phyloP scores from a whole-genome alignment of 1,140 invertebrate species.

The Venustaconcha ellipsiformis region DNA sequence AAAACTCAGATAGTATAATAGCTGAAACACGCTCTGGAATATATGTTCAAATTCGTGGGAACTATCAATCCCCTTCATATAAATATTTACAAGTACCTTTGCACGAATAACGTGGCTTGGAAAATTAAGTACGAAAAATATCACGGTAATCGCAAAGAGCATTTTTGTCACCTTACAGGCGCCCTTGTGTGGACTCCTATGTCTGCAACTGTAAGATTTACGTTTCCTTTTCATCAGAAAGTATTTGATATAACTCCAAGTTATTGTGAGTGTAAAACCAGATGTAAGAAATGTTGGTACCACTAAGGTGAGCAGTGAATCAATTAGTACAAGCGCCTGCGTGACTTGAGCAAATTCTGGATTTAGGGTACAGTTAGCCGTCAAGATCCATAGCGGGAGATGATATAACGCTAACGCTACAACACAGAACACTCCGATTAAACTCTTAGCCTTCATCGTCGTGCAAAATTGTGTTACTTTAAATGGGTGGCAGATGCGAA shows the following conservation, averaged over 20 bases:
- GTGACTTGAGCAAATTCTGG: conserved; percentile 56
- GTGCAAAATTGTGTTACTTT: conserved; percentile 52
- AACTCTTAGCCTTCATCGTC: conserved; percentile 41
- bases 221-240: too few species aligned
- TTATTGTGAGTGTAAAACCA: conserved; percentile 21
- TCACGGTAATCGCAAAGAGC: conserved; percentile 83
- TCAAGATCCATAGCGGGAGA: conserved; percentile 54
- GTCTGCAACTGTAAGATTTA: not conserved
- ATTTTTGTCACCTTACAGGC: conserved; percentile 81
- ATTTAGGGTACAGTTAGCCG: conserved; percentile 15
- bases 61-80: conserved; percentile 9
- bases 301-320: conserved; percentile 72
- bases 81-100: conserved; percentile 47
- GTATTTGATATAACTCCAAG: conserved; percentile 4
- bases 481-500: conserved; percentile 59
- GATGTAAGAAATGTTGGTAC: conserved; percentile 70
- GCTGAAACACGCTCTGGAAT: conserved; percentile 73
- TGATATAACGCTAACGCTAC: conserved; percentile 48
- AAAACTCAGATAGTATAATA: conserved; percentile 83
- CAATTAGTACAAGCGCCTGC: conserved; percentile 72
- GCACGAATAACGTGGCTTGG: conserved; percentile 72
- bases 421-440: conserved; percentile 38
- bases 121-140: conserved; percentile 84
- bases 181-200: conserved; percentile 68
- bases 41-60: conserved; percentile 28